A percentile compares a stretch with the other conserved stretches of the same genome.
Evolutionary conservation across 2,113 vertebrate genomes (phyloP).

Genomic region (Oceanodroma tethys): DNA sequence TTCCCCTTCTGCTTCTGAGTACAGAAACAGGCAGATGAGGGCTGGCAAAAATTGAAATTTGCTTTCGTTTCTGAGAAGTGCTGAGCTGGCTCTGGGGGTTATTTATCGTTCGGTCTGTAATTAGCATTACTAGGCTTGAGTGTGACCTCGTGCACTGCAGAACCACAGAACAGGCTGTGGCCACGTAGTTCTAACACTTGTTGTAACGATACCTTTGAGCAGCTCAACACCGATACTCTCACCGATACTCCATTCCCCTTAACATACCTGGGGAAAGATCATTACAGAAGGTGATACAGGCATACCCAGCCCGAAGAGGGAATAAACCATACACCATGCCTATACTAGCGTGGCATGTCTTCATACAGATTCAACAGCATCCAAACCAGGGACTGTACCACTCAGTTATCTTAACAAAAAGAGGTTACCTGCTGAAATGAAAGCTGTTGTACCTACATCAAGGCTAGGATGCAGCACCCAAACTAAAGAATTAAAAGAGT

Average conservation of each 20-base stretch:
- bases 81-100: not conserved
- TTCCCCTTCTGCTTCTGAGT: not conserved
- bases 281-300: not conserved
- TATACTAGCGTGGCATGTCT: accelerated
- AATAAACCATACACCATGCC: not conserved
- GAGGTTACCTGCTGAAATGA: not conserved
- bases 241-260: accelerated
- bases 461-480: not conserved
- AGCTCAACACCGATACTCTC: not conserved
- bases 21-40: not conserved
- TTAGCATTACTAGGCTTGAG: not conserved
- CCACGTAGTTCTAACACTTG: accelerated
- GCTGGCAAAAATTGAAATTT: not conserved
- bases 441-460: not conserved
- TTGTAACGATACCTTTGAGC: not conserved
- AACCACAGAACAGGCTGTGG: not conserved
- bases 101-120: not conserved
- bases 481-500: not conserved
- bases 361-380: not conserved
- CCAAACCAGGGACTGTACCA: not conserved
- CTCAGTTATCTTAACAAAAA: not conserved
- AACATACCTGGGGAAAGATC: not conserved
- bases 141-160: not conserved
- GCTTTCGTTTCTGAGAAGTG: not conserved
- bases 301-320: not conserved